These are phyloP conservation scores for Meloe dianella DNA, from an alignment of 2,888 invertebrate genomes.

Conservation along the genomic window DNA sequence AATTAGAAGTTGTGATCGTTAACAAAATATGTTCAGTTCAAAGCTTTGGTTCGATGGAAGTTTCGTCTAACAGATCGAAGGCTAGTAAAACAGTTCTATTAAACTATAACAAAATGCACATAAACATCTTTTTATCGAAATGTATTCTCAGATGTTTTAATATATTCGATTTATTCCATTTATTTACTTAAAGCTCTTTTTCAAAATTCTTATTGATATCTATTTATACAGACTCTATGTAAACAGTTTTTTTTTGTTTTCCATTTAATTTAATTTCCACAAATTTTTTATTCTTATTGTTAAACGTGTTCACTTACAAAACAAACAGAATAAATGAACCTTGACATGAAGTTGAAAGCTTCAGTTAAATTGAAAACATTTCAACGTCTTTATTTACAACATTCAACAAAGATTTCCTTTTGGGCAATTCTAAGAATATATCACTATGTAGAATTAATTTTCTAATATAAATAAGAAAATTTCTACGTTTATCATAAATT, in stretches of 20 bases:
- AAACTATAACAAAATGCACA: not conserved
- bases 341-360: not conserved
- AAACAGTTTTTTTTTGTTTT: not conserved
- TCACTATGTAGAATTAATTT: no score
- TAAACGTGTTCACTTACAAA: not conserved
- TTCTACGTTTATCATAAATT: no score
- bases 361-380: constrained; percentile 1
- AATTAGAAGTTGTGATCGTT: not conserved
- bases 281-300: not conserved
- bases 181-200: not conserved
- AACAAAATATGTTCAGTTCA: not conserved
- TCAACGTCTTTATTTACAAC: not conserved
- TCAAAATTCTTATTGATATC: not conserved
- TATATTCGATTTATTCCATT: not conserved
- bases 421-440: no score
- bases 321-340: not conserved
- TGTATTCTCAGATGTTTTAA: no score
- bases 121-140: not conserved
- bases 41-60: not conserved
- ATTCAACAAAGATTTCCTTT: not conserved
- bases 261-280: not conserved
- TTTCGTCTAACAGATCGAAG: not conserved
- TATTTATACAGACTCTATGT: no score
- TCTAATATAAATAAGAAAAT: no score
- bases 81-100: not conserved